Base-by-base conservation (phyloP, 2,113 vertebrate species). In the Phaethornis superciliosus region DNA sequence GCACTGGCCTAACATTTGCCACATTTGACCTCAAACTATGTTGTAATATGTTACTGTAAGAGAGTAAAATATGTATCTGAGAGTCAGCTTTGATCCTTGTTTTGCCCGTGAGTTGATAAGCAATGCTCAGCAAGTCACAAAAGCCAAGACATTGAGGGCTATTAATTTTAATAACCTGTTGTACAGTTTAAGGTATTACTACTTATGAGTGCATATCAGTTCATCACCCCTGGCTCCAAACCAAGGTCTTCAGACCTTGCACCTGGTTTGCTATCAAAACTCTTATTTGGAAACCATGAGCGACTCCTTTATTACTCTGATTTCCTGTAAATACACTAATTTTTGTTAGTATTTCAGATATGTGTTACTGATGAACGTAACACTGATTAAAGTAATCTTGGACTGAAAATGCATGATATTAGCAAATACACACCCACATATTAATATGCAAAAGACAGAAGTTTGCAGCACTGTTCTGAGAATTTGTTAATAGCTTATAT, bases 281-380 rank as follows among this genome's bases (percentile, higher is more conserved):
- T 81, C 64, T 64, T 59, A 65, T 37, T 86, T 90, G 63, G 55
- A 85, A 82, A 76, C 11, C 0, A 2, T 28, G 27, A 88, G 7
- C 35, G 40, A 56, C 9, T 54, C 24, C 30, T 81, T 89, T 75
- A 58, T 59, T 54, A 93, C 21, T 88, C 64, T 75, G 60, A 46
- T 94, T 74, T 88, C 75, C 63, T 81, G 40, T 71, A 89, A 90
- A 89, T 88, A 83, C 55, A 76, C 46, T 40, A n/a, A 79, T 91
- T 69, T 82, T 79, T 82, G 92, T 81, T 95, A 94, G 19, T n/a
- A 40, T 46, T 85, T 63, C 81, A 78, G 69, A 30, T 63, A 55
- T 1, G 0, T 44, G 24, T 26, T 93, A 93, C 80, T 86, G 76
- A 88, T 40, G 81, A 91, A 67, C 27, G 49, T 12, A 55, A 63